Evolutionary conservation across 2,797 vertebrate genomes (phyloP), one percentile per base, ranked within the genome.

Genomic region (Amphiprion clarkii): DNA sequence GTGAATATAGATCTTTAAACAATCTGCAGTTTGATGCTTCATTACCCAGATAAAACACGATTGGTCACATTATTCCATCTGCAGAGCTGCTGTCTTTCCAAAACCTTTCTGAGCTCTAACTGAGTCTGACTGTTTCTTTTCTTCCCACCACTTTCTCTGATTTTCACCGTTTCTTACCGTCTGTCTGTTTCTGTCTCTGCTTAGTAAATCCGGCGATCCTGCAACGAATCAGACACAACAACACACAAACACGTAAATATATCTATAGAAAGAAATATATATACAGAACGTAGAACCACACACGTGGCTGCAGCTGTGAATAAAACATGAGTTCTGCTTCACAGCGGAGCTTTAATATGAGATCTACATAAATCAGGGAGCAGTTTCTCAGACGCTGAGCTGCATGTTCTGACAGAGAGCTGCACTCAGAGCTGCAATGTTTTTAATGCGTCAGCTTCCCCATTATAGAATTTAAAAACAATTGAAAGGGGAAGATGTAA

Each of bases 361-460:
- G 77, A 88, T 88, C 89, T 85, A 51, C 87, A 90, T 88, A 89
- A 91, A 93, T 90, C 85, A 84, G 36, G 78, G 56, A 49, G 76
- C 67, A 64, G 48, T 61, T 88, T 71, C 51, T 80, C 56, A 17
- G 73, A 77, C 57, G 76, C 76, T 53, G 74, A 80, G 73, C 64
- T 16, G 39, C 55, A 10, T 60, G 85, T 61, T 77, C 78, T 46
- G 76, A 84, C 83, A 56, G 40, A 70, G 71, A 49, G 33, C 74
- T 31, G 33, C 61, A 39, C 69, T 27, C 19, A 0, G 11, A 23
- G 14, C 11, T 42, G 5, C 27, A 33, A 73, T 67, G 68, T 79
- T 82, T 82, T 80, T 74, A 82, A 86, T 64, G 57, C 13, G 42
- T 67, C 70, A 29, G 49, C 53, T 49, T 65, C 63, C 29, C 21